Evolutionary conservation across 2,888 invertebrate genomes (phyloP).

Genomic region (Drosophila ustulata): DNA sequence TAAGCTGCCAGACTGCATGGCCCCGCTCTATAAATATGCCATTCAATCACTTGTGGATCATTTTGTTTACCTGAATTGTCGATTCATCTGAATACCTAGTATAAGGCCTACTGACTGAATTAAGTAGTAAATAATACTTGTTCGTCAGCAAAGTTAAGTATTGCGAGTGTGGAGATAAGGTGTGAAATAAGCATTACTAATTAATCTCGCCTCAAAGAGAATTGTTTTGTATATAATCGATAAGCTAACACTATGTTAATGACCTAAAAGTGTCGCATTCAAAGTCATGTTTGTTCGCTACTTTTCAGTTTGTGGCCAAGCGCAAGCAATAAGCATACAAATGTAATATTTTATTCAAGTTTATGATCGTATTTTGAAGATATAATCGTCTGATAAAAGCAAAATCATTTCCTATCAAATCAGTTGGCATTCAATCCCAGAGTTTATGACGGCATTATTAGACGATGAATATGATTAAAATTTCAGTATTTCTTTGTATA

Average conservation of each 20-base stretch:
- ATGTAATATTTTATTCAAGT: background rate
- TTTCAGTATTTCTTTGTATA: background rate
- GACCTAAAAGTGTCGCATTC: conserved; percentile 1
- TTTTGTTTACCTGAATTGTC: background rate
- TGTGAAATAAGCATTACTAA: conserved; percentile 1
- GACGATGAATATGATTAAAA: no score
- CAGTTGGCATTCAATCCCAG: conserved; percentile 1
- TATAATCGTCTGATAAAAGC: conserved; percentile 4
- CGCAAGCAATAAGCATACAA: background rate
- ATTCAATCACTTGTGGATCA: background rate
- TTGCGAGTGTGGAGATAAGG: background rate
- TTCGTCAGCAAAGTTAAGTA: conserved; percentile 7
- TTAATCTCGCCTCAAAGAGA: background rate
- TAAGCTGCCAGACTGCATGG: conserved; percentile 62
- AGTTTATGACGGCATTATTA: background rate
- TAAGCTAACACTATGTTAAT: conserved; percentile 2
- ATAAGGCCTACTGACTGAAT: conserved; percentile 25
- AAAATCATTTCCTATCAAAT: background rate
- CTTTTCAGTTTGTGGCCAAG: background rate
- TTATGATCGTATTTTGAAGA: background rate
- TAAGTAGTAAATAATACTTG: conserved; percentile 1
- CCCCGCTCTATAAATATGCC: conserved; percentile 12
- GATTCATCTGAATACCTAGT: background rate
- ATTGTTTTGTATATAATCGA: background rate
- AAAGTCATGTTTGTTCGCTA: background rate